Percentiles rank a stretch among this genome's conserved stretches.
Conservation (phyloP, 2,797 vertebrate genomes). For the Molossus alvarezi region DNA sequence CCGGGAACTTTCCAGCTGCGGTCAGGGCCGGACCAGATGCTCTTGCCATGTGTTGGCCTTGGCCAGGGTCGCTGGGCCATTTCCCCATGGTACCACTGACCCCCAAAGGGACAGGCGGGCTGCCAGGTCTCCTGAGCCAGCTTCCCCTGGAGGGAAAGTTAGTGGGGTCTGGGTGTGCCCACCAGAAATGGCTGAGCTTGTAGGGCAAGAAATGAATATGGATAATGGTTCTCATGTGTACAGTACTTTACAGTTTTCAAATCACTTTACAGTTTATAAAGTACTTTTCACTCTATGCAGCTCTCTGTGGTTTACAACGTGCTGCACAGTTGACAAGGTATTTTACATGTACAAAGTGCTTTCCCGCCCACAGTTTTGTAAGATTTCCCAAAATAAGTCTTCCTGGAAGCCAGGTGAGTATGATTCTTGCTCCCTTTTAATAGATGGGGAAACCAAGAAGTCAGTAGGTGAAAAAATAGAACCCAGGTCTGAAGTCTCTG, state of each 20-base stretch:
- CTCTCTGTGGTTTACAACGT: slow-evolving; percentile 65
- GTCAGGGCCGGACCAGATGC: slow-evolving; percentile 78
- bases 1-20: slow-evolving; percentile 80
- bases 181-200: slow-evolving; percentile 62
- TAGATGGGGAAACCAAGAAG: slow-evolving; percentile 52
- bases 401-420: neutral
- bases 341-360: slow-evolving; percentile 69
- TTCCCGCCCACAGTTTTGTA: slow-evolving; percentile 48
- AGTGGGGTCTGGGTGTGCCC: slow-evolving; percentile 83
- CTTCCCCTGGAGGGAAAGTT: slow-evolving; percentile 76
- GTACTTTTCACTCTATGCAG: slow-evolving; percentile 53
- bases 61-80: slow-evolving; percentile 74
- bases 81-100: slow-evolving; percentile 68
- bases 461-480: neutral
- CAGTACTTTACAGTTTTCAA: slow-evolving; percentile 75
- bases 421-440: neutral
- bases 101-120: slow-evolving; percentile 46
- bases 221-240: slow-evolving; percentile 76
- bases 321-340: slow-evolving; percentile 73
- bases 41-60: slow-evolving; percentile 81
- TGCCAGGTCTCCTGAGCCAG: neutral
- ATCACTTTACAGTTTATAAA: slow-evolving; percentile 78
- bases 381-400: slow-evolving; percentile 51
- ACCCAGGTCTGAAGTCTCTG: slow-evolving; percentile 1
- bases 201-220: slow-evolving; percentile 11